Conservation (phyloP, 1,140 invertebrate species). For the Diorhabda carinulata region DNA sequence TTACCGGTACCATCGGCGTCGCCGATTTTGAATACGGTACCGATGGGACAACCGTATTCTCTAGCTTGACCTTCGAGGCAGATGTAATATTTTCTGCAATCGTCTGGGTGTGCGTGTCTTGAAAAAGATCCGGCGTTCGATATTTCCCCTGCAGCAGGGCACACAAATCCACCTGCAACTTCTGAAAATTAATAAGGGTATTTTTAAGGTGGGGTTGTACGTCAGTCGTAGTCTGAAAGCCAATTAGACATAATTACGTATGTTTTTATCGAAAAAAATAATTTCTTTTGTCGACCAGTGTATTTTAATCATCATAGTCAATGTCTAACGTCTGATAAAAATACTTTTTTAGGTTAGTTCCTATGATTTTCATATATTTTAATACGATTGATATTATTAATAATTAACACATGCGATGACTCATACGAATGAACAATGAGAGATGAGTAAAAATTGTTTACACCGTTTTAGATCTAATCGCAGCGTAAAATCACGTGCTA, state of each 20-base stretch:
- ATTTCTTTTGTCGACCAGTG: neutral
- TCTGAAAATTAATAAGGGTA: conserved; percentile 56
- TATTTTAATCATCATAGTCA: neutral
- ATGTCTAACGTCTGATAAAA: no score
- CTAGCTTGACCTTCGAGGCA: conserved; percentile 80
- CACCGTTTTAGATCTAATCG: no score
- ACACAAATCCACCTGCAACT: conserved; percentile 83
- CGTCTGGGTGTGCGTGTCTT: conserved; percentile 89
- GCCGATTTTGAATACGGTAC: conserved; percentile 93
- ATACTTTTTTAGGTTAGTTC: no score
- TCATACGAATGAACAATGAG: no score
- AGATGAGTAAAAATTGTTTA: no score
- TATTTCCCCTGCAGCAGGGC: conserved; percentile 76
- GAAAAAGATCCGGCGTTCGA: conserved; percentile 81
- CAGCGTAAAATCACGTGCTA: no score
- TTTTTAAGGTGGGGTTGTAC: conserved; percentile 7
- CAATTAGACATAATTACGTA: conserved; percentile 10
- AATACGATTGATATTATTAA: no score
- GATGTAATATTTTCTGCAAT: conserved; percentile 94
- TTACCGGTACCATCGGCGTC: conserved; percentile 82
- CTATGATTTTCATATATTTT: no score
- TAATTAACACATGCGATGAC: no score
- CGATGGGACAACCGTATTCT: conserved; percentile 92
- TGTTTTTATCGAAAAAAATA: neutral
- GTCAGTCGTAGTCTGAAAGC: conserved; percentile 17